Conservation (phyloP, 2,888 invertebrate genomes). For the Drosophila tanythrix region DNA sequence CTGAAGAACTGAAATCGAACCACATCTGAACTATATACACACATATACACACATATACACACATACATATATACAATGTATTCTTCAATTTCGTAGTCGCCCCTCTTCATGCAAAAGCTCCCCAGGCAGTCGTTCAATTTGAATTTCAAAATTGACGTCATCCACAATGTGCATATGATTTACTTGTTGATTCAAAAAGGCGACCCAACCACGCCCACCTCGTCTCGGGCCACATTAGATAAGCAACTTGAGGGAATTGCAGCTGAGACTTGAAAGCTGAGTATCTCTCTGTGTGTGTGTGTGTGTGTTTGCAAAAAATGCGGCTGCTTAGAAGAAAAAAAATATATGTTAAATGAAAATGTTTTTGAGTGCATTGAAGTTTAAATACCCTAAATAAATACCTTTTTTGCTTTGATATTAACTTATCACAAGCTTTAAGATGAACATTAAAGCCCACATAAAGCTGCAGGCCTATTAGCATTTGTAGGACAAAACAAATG, state of each 20-base stretch:
- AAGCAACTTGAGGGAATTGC: slow-evolving; percentile 65
- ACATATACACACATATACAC: neutral
- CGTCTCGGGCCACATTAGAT: slow-evolving; percentile 57
- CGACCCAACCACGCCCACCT: slow-evolving; percentile 55
- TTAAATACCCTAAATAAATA: slow-evolving; percentile 20
- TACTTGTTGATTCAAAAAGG: slow-evolving; percentile 71
- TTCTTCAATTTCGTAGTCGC: slow-evolving; percentile 1
- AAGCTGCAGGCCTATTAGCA: neutral
- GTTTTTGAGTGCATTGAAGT: neutral
- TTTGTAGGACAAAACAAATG: neutral
- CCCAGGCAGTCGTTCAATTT: slow-evolving; percentile 72
- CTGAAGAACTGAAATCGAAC: slow-evolving; percentile 40
- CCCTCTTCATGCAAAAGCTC: slow-evolving; percentile 38
- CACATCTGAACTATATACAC: slow-evolving; percentile 14
- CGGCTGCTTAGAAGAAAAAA: slow-evolving; percentile 40
- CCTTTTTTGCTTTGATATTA: neutral
- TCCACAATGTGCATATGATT: slow-evolving; percentile 76
- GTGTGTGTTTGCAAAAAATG: slow-evolving; percentile 42
- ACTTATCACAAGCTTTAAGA: neutral
- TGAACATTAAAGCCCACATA: neutral
- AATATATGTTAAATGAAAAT: slow-evolving; percentile 15
- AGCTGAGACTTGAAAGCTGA: slow-evolving; percentile 37
- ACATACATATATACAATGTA: slow-evolving; percentile 1
- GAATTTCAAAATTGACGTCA: slow-evolving; percentile 76
- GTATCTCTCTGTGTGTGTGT: slow-evolving; percentile 1